Base-by-base conservation (phyloP, 2,797 vertebrate genomes). In the Brotula barbata region DNA sequence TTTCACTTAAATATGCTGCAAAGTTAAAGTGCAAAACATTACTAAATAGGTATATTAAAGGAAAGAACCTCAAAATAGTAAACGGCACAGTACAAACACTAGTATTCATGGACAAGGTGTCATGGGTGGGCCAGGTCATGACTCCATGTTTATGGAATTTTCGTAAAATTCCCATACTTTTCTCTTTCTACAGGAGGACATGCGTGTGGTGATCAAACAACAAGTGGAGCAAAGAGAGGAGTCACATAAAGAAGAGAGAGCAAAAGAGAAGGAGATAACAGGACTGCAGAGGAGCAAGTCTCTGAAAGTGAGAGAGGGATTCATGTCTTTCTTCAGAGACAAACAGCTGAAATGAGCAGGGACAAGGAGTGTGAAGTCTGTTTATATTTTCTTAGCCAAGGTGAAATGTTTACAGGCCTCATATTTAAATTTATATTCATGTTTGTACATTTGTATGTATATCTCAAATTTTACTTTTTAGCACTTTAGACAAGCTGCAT, bases 141-240 rank as follows among this genome's bases (percentile, higher is more conserved):
- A n/a, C n/a, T n/a, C n/a, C n/a, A n/a, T n/a, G n/a, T n/a, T n/a
- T n/a, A n/a, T n/a, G n/a, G n/a, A n/a, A n/a, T n/a, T n/a, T n/a
- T n/a, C n/a, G n/a, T n/a, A n/a, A n/a, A n/a, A 33, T 36, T 3
- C 19, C 6, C 6, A 33, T 28, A 20, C 8, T 16, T 16, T 47
- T 40, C 2, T 42, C n/a, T 37, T 40, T 33, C 54, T 61, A 37
- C 77, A 93, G 92, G 92, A 93, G 85, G 92, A 93, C 80, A 93
- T 93, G 92, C 80, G 90, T 12, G 3, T 91, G 54, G 88, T 93
- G 60, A 92, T 93, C 65, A 89, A 78, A 53, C 86, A 93, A 8
- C 92, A 93, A 71, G 89, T 93, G 49, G 54, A 80, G 86, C 16
- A 87, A 77, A 46, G 87, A 90, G 84, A 87, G 55, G 89, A 90